Evolutionary conservation across 2,797 vertebrate species (phyloP), one percentile per base, ranked within the genome.

Genomic region (Myotis myotis): DNA sequence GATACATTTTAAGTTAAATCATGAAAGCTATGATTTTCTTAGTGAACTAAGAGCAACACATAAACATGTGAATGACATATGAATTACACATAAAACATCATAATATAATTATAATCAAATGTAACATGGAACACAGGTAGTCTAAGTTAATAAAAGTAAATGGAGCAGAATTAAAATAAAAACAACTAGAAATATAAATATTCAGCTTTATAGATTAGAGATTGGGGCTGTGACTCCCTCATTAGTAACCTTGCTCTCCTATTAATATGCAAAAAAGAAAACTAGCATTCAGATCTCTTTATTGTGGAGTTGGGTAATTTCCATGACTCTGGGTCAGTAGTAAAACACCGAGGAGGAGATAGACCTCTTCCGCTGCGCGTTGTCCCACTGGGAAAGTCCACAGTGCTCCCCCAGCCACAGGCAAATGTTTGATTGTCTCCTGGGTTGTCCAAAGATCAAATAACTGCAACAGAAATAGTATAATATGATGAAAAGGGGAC

Each of bases 151-250:
- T 90, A 86, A 91, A 95, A 94, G 55, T 83, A 94, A 93, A 68
- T 85, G 55, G 71, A 87, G 2, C 53, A 83, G 70, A 96, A 74
- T 71, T 0, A 38, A 47, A 36, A 33, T 68, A n/a, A 36, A 82
- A 96, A 92, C 86, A 95, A 82, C 93, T 85, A 96, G 68, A 96
- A 94, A 91, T 64, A 90, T 92, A 74, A 30, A 62, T 92, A 87
- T 92, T 88, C 33, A 90, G 57, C 51, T 96, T 81, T 64, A 89
- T 28, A 81, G 83, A 89, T 96, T 47, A 88, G 85, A 93, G 78
- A 88, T 93, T 97, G 82, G 94, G 87, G 82, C 78, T 89, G 23
- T 57, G 81, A 92, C 70, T 68, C 20, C 23, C 53, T 96, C 87
- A 93, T 93, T 97, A 95, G 53, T 89, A 96, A 87, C 66, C 71